Conservation (phyloP, 2,797 vertebrate genomes). For the Hippocampus kuda region DNA sequence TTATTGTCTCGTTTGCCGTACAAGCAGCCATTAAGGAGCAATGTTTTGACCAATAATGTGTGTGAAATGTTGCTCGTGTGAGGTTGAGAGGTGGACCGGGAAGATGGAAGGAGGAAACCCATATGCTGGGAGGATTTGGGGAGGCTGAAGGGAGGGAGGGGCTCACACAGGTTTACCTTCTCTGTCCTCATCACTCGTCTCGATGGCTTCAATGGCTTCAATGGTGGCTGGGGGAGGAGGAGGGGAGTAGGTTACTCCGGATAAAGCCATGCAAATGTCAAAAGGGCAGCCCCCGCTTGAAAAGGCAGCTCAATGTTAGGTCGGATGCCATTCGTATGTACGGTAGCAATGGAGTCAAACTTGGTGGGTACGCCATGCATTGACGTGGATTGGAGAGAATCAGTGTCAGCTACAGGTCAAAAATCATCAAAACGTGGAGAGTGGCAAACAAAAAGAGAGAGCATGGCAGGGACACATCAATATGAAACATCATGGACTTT, state of each 20-base stretch:
- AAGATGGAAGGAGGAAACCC: conserved; percentile 15
- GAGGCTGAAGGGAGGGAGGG: conserved; percentile 9
- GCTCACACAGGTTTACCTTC: conserved; percentile 68
- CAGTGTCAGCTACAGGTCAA: conserved; percentile 11
- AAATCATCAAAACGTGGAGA: conserved; percentile 16
- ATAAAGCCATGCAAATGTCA: conserved; percentile 71
- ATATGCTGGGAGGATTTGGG: conserved; percentile 10
- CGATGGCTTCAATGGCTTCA: conserved; percentile 80
- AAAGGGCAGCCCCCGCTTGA: conserved; percentile 51
- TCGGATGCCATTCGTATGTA: conserved; percentile 41
- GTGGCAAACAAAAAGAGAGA: conserved; percentile 17
- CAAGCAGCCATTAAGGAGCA: background rate
- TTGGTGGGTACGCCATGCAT: conserved; percentile 42
- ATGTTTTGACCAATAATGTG: conserved; percentile 20
- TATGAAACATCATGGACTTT: conserved; percentile 1
- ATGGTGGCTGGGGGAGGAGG: conserved; percentile 74
- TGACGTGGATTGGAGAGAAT: conserved; percentile 28
- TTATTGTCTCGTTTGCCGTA: background rate
- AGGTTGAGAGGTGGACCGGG: conserved; percentile 11
- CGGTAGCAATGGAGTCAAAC: conserved; percentile 49
- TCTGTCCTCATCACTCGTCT: conserved; percentile 66
- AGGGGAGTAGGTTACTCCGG: conserved; percentile 68
- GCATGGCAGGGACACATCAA: conserved; percentile 14
- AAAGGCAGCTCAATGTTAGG: conserved; percentile 37
- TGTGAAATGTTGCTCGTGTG: conserved; percentile 11